Evolutionary conservation across 2,113 vertebrate species (phyloP), one percentile per base, ranked within the genome.

Genomic region (Grus americana): DNA sequence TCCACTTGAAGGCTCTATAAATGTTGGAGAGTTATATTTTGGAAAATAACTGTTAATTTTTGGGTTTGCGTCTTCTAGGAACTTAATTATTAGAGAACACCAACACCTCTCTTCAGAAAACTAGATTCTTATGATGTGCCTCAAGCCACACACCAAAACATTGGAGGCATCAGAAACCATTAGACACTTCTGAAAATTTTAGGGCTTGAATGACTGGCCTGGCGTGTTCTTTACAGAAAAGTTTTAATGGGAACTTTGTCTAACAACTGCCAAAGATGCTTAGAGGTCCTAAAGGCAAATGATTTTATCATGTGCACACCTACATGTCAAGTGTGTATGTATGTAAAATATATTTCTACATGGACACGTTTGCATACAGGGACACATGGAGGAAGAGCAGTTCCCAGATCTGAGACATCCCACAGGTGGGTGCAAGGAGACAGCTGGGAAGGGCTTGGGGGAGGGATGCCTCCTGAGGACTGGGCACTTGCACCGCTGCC

Each of bases 301-400:
- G 7, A 27, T n/a, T 21, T 7, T 34, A 15, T 52, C n/a, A 22
- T 12, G 4, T 3, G 0, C 23, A 66, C 5, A 49, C 11, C 11
- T 76, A 24, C 15, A 24, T 0, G 1, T 15, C 0, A 0, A 44
- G 15, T 19, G 13, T 42, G 3, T n/a, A 21, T 4, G 1, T n/a
- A 8, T 47, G 32, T 65, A 62, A 47, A 66, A 36, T 26, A 4
- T 40, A 30, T 80, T 65, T 91, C 34, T 80, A 8, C 11, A 11
- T 11, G 22, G 63, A 29, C 17, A 47, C 3, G 8, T 82, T 42
- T 92, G 21, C 22, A 9, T 44, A 11, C 11, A 49, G 30, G 30
- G 12, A 38, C 46, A n/a, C 15, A 4, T 10, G 26, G 70, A 82
- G 34, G 24, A 74, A 79, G 11, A 66, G 10, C 20, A 67, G 21